Evolutionary conservation across 2,113 vertebrate species (phyloP), one percentile per base, ranked within the genome.

Genomic region (Salvator merianae): DNA sequence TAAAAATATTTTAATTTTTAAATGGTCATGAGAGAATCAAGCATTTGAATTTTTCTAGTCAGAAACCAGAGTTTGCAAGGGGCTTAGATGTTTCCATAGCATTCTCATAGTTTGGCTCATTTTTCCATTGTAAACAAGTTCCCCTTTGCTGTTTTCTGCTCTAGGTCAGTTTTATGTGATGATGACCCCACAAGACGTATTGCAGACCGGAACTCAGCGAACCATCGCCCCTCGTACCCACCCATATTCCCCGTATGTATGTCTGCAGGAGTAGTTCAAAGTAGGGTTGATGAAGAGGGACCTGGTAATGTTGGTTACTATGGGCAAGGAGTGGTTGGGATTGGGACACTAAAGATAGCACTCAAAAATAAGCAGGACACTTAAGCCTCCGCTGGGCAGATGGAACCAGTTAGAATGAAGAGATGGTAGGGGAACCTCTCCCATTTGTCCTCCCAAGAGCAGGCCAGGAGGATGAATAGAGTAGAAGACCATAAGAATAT

Each of bases 151-250:
- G 13, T 8, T 3, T 0, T 1, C 63, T 55, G 83, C 38, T 38
- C 85, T 82, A 90, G 98, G 97, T 88, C 98, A 98, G 89, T 98
- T 98, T 91, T 98, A 98, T 50, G 97, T 98, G 89, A 98, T 98
- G 98, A 98, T 98, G 97, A 97, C 97, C 1, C 97, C 97, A 1
- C 96, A 97, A 82, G 97, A 98, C 9, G 97, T 97, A 86, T 94
- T 97, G 83, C 97, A 97, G 92, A 95, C 97, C 3, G 97, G 97
- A 78, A 92, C 97, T 0, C 96, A 92, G 71, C 94, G 96, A 86
- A 96, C 93, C 47, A 97, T 98, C 47, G 97, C 97, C 50, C 97
- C 98, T 18, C 96, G 96, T 82, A 96, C 97, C 50, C 97, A 97
- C 74, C 94, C 97, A 16, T 98, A 97, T 89, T 95, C 97, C 73